A percentile compares a stretch with the other conserved stretches of the same genome.
These are phyloP conservation scores for Peucedramus taeniatus DNA, from an alignment of 2,113 vertebrate species.

Conservation along the genomic window DNA sequence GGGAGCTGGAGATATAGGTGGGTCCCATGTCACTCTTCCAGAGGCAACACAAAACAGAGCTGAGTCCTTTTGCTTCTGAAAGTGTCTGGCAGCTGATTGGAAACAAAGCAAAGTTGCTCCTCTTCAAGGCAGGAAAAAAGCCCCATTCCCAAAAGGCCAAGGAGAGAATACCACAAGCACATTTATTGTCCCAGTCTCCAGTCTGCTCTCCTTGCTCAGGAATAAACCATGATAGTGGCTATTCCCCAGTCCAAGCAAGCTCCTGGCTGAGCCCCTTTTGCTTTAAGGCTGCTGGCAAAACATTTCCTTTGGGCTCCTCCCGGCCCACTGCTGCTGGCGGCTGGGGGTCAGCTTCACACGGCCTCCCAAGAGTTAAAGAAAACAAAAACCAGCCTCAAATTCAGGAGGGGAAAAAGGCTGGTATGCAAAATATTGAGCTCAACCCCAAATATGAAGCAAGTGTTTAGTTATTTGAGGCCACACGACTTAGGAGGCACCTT, in stretches of 20 bases:
- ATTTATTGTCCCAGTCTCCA: rapidly evolving
- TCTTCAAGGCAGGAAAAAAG: background rate
- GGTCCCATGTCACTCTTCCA: rapidly evolving
- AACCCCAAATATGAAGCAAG: conserved; percentile 60
- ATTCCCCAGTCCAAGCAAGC: background rate
- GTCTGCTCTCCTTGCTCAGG: rapidly evolving
- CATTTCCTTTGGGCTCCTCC: background rate
- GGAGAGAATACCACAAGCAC: background rate
- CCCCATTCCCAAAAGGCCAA: background rate
- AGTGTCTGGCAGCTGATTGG: rapidly evolving
- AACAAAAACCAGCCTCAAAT: conserved; percentile 4
- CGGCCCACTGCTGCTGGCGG: background rate
- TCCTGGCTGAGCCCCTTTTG: background rate
- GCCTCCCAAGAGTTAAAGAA: conserved; percentile 53
- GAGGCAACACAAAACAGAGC: background rate
- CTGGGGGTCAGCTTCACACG: conserved; percentile 32
- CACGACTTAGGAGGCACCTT: background rate
- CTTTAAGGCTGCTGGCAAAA: background rate
- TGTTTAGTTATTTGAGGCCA: conserved; percentile 25
- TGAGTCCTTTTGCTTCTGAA: rapidly evolving
- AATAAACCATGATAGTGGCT: rapidly evolving
- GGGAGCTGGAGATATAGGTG: background rate
- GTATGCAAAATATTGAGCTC: conserved; percentile 60
- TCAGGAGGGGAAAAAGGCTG: background rate
- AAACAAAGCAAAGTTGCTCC: background rate